Evolutionary conservation across 2,797 vertebrate species (phyloP), one percentile per base, ranked within the genome.

Genomic region (Scolopax bukidnonensis): DNA sequence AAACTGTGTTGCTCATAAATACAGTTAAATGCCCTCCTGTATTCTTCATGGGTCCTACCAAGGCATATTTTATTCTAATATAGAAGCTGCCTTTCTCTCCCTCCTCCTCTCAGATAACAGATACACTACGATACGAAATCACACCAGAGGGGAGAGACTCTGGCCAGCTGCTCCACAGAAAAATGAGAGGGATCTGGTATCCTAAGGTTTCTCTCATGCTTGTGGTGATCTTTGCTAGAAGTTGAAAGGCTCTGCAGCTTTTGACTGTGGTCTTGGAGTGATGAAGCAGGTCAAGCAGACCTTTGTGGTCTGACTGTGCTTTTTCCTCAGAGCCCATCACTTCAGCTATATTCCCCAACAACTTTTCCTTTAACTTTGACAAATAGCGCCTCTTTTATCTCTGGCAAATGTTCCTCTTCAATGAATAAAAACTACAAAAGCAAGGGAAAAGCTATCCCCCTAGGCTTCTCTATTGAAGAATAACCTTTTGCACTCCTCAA

Each of bases 371-470:
- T 33, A 63, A 59, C n/a, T 93, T 80, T 74, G 53, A 87, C 82
- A 78, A 86, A 82, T 19, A 84, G 17, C 59, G 84, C 47, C 33
- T 84, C 50, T 95, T 94, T 90, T 79, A 40, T 38, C 40, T 82
- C 50, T 73, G 77, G 68, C 68, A 83, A 89, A 89, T 54, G 68
- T 74, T 95, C 19, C 33, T 82, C 43, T 90, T 88, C 77, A 84
- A 33, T 87, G 74, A 81, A 78, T 56, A 73, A 86, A 82, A 94
- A 16, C 32, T 53, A 89, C 54, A 82, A 94, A 94, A 93, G 67
- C 65, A 79, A 84, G 40, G 86, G 69, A 69, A 94, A 79, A 89
- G 50, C 61, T 84, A 38, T 32, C 40, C 45, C 83, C n/a, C 13
- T 36, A 50, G 87, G 87, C 61, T 91, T 8, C 61, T 61, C 41